Percentiles rank a stretch among this genome's conserved stretches.
Evolutionary conservation across 53 echinoderm and acorn worm genomes (phyloP).

Genomic region (Paelopatides confundens): DNA sequence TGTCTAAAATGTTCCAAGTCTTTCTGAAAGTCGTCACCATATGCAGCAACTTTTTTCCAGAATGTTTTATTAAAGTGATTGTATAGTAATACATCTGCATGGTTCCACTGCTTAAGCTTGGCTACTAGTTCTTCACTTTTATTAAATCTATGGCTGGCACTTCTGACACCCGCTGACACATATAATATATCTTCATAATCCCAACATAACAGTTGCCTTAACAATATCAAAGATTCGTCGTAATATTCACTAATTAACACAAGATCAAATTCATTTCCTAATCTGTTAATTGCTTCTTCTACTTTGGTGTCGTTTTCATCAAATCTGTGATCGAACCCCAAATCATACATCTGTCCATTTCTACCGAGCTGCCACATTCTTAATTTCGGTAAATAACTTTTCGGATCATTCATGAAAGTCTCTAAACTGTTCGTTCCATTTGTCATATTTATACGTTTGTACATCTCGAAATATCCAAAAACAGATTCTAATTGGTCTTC

Average conservation of each 20-base stretch:
- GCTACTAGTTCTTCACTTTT: constrained; percentile 18
- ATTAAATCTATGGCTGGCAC: background rate
- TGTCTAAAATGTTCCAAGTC: constrained; percentile 69
- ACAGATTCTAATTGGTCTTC: constrained; percentile 61
- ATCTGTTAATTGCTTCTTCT: constrained; percentile 39
- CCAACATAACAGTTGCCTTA: constrained; percentile 70
- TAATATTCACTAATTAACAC: constrained; percentile 72
- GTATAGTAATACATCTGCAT: constrained; percentile 70
- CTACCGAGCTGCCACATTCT: constrained; percentile 63
- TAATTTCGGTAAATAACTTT: constrained; percentile 33
- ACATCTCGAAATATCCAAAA: constrained; percentile 67
- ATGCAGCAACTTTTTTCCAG: constrained; percentile 74
- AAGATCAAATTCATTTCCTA: constrained; percentile 66
- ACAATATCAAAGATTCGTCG: constrained; percentile 69
- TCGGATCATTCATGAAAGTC: constrained; percentile 62
- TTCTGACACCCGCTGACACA: constrained; percentile 53
- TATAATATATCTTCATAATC: constrained; percentile 67
- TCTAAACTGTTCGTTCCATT: constrained; percentile 49
- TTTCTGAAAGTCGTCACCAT: constrained; percentile 69
- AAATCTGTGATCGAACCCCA: constrained; percentile 69
- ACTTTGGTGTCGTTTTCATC: constrained; percentile 48
- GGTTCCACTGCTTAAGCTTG: constrained; percentile 66
- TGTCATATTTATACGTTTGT: constrained; percentile 45
- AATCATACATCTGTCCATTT: constrained; percentile 75
- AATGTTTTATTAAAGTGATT: constrained; percentile 83